A percentile compares a stretch with the other conserved stretches of the same genome.
Evolutionary conservation across 2,797 vertebrate genomes (phyloP).

Genomic region (Anas bahamensis): DNA sequence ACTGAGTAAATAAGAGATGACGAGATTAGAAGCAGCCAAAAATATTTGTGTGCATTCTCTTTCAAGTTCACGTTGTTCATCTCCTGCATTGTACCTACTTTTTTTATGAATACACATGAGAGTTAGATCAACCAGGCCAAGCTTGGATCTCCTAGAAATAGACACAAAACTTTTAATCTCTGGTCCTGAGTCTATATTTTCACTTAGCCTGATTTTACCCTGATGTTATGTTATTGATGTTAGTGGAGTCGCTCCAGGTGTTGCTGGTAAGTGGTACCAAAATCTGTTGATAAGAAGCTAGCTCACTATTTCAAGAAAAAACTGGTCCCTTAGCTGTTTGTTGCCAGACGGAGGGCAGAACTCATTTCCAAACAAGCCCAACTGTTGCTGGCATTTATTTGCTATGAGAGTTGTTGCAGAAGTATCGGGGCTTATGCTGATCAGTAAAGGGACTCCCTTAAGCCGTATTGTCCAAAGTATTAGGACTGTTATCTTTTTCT

Average conservation of each 20-base stretch:
- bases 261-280: neutral
- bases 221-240: neutral
- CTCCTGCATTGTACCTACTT: neutral
- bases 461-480: neutral
- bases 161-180: neutral
- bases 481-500: neutral
- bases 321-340: neutral
- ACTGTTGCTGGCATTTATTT: neutral
- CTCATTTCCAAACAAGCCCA: neutral
- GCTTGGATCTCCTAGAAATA: neutral
- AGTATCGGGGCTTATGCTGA: conserved; percentile 18
- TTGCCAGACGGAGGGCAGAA: neutral
- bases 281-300: neutral
- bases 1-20: neutral
- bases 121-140: neutral
- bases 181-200: neutral
- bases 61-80: neutral
- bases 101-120: neutral
- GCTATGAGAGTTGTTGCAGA: neutral
- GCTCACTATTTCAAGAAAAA: neutral
- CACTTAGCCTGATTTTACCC: neutral
- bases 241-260: neutral
- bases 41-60: neutral
- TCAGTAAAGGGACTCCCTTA: neutral
- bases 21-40: neutral